Evolutionary conservation across 2,797 vertebrate species (phyloP).

Genomic region (Okamejei kenojei): DNA sequence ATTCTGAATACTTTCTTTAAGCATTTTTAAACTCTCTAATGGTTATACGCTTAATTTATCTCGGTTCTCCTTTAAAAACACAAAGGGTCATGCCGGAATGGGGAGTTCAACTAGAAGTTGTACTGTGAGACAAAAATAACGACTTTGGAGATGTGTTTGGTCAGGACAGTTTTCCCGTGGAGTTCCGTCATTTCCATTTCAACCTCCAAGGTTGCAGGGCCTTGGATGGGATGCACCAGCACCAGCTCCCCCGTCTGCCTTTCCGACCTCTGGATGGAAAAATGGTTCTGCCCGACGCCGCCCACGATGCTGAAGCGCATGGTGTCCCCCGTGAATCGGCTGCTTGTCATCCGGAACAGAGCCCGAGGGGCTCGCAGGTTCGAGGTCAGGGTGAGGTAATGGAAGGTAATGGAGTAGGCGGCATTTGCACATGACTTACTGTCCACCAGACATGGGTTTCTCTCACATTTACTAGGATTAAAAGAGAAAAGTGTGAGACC

Average conservation of each 20-base stretch:
- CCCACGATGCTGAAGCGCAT: slow-evolving; percentile 70
- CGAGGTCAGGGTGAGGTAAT: slow-evolving; percentile 74
- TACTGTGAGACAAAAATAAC: slow-evolving; percentile 73
- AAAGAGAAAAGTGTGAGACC: accelerated
- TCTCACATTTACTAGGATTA: slow-evolving; percentile 70
- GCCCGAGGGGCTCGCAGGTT: slow-evolving; percentile 68
- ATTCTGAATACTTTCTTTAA: not conserved
- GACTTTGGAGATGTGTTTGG: slow-evolving; percentile 75
- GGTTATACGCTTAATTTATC: not conserved
- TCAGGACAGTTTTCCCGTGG: slow-evolving; percentile 63
- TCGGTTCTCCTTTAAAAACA: not conserved
- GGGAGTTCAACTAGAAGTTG: slow-evolving; percentile 60
- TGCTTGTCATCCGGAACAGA: slow-evolving; percentile 75
- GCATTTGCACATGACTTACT: slow-evolving; percentile 68
- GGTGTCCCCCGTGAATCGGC: slow-evolving; percentile 64
- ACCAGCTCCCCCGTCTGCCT: slow-evolving; percentile 71
- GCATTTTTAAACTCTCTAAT: slow-evolving; percentile 15
- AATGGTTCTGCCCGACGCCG: slow-evolving; percentile 55
- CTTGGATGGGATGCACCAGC: slow-evolving; percentile 63
- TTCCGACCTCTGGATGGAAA: slow-evolving; percentile 67
- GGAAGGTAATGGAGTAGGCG: slow-evolving; percentile 75
- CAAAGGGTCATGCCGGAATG: no score
- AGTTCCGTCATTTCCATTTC: slow-evolving; percentile 82
- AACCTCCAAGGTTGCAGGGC: slow-evolving; percentile 65
- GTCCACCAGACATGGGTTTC: slow-evolving; percentile 71